Evolutionary conservation across 1,140 invertebrate species (phyloP).

Genomic region (Drosophila tsacasi): DNA sequence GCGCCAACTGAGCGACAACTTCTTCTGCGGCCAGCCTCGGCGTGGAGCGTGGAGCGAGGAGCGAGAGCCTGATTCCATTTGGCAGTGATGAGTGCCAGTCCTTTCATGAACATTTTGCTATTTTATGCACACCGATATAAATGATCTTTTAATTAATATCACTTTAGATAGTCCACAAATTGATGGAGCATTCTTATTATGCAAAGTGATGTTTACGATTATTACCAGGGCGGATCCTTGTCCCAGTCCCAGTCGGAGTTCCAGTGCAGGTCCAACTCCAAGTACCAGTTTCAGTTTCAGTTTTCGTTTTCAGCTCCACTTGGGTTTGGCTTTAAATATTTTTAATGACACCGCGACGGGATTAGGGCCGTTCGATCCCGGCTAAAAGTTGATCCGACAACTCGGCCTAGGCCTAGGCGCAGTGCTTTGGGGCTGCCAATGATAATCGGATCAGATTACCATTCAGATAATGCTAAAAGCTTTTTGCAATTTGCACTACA

Average conservation of each 20-base stretch:
- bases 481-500: slow-evolving; percentile 81
- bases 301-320: slow-evolving; percentile 16
- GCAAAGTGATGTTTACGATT: slow-evolving; percentile 84
- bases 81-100: slow-evolving; percentile 77
- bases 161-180: slow-evolving; percentile 82
- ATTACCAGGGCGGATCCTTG: slow-evolving; percentile 34
- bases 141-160: slow-evolving; percentile 85
- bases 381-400: slow-evolving; percentile 24
- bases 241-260: slow-evolving; percentile 7
- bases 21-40: slow-evolving; percentile 46
- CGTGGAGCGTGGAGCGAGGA: background rate
- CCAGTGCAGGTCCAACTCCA: background rate
- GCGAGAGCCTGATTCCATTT: slow-evolving; percentile 60
- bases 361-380: slow-evolving; percentile 56
- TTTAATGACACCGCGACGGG: slow-evolving; percentile 75
- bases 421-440: slow-evolving; percentile 57
- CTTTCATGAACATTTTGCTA: slow-evolving; percentile 75
- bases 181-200: slow-evolving; percentile 84
- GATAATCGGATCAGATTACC: slow-evolving; percentile 83
- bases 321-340: slow-evolving; percentile 67
- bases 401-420: slow-evolving; percentile 21
- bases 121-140: slow-evolving; percentile 84
- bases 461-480: slow-evolving; percentile 76
- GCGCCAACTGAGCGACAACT: slow-evolving; percentile 71
- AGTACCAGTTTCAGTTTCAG: slow-evolving; percentile 24